Base-by-base conservation (phyloP, 1,140 invertebrate genomes). In the Pemphigus obesinymphae region DNA sequence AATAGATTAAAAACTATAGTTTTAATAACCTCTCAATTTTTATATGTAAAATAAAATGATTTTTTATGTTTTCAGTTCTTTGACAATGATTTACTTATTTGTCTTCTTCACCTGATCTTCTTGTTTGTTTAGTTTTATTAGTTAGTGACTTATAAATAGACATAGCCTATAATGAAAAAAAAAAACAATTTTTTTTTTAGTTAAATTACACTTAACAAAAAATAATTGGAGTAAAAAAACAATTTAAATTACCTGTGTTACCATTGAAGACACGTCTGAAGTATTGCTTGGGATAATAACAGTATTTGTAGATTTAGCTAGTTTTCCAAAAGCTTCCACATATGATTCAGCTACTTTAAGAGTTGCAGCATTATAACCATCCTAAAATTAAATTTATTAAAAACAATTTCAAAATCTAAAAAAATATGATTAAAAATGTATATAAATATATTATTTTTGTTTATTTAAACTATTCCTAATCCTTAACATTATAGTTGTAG, bases 261-360 rank as follows among this genome's bases (percentile, higher is more conserved):
- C 95, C 85, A 96, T 89, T 84, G 89, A 90, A 15, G 93, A 90
- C 2, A 97, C 91, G 88, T 99, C 96, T 11, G 93, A 92, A 13
- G 93, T 91, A 88, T 99, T 97, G 6, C 93, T 90, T 1, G 98
- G 97, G 61, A 99, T 87, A 83, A 99, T 95, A 31, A 99, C 87
- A 0, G 97, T 99, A 87, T 99, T 99, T 84, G 93, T 95, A 45
- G 92, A 93, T 87, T 96, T 94, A 0, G 97, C 97, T 75, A 99
- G 87, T 85, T 97, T 94, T 85, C 95, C 90, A 87, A 99, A 99
- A 17, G 97, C 97, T 37, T 90, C 87, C 53, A 99, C 94, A 87
- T 99, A 99, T 85, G 98, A 95, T 85, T 99, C 96, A 1, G 97
- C 97, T 82, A 99, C 89, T 40, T 91, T 92, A n/a, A 99, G 88